Conservation (phyloP, 2,113 vertebrate species). For the Catagonus wagneri region DNA sequence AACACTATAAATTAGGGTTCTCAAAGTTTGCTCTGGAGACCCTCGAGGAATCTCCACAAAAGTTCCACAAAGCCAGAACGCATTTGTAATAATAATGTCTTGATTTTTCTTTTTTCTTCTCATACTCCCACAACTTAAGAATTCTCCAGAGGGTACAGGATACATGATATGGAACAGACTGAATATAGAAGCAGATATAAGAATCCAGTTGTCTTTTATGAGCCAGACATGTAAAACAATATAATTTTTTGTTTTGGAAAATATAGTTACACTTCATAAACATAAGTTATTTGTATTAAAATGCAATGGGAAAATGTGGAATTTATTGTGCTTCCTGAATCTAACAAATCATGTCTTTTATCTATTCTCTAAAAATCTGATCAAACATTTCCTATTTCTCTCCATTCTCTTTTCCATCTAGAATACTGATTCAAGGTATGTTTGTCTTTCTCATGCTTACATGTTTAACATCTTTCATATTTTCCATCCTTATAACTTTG, state of each 20-base stretch:
- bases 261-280: conserved; percentile 42
- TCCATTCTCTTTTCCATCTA: neutral
- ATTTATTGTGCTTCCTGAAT: conserved; percentile 21
- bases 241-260: conserved; percentile 55
- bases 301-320: neutral
- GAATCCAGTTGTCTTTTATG: conserved; percentile 26
- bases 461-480: neutral
- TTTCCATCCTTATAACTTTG: neutral
- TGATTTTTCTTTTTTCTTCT: conserved; percentile 40
- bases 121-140: conserved; percentile 16
- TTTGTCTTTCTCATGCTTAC: neutral
- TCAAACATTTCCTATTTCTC: neutral
- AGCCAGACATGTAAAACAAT: conserved; percentile 1
- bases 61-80: conserved; percentile 38
- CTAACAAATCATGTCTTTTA: neutral
- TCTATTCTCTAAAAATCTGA: conserved; percentile 34
- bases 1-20: neutral
- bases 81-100: conserved; percentile 35
- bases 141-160: conserved; percentile 37
- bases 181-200: conserved; percentile 39
- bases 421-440: neutral
- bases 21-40: conserved; percentile 3
- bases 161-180: conserved; percentile 11
- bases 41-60: neutral
- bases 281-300: neutral